Evolutionary conservation across 2,113 vertebrate species (phyloP), one percentile per base, ranked within the genome.

Genomic region (Urocynchramus pylzowi): DNA sequence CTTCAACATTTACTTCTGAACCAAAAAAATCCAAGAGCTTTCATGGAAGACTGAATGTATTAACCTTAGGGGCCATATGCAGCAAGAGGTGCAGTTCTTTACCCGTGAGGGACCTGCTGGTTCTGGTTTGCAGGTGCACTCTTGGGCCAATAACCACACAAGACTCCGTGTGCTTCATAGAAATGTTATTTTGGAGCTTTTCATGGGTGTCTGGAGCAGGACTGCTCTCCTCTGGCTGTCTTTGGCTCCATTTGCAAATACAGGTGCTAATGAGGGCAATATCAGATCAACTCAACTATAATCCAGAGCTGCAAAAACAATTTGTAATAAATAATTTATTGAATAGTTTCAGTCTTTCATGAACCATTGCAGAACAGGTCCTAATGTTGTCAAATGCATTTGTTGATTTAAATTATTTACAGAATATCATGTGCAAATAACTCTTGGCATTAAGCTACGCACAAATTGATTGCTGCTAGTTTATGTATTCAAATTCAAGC

Each of bases 371-470:
- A 13, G 8, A 94, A 78, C 75, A 67, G n/a, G 44, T 77, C 56
- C 52, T 83, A 74, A 68, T 68, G 41, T 12, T 85, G 45, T 86
- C 79, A 93, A 84, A 94, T 24, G 35, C 41, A 67, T 84, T 75
- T 93, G 60, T 60, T 86, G 64, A 87, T 35, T 75, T 76, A 95
- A 92, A 83, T 86, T 89, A 84, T 94, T 87, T 93, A 65, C 79
- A 87, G 75, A 81, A 49, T 70, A 84, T 37, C 53, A 64, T 15
- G 11, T 71, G 64, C 41, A 73, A 93, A 84, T 68, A 86, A 37
- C 70, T 75, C 79, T 57, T 68, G 49, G 60, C 3, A 2, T 88
- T 77, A 84, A 90, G 80, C 41, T 68, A 44, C 39, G 16, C 60
- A 60, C 19, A 52, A 56, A 71, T 33, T 71, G 56, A 78, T 92